Evolutionary conservation across 2,113 vertebrate species (phyloP), one percentile per base, ranked within the genome.

Genomic region (Vombatus ursinus): DNA sequence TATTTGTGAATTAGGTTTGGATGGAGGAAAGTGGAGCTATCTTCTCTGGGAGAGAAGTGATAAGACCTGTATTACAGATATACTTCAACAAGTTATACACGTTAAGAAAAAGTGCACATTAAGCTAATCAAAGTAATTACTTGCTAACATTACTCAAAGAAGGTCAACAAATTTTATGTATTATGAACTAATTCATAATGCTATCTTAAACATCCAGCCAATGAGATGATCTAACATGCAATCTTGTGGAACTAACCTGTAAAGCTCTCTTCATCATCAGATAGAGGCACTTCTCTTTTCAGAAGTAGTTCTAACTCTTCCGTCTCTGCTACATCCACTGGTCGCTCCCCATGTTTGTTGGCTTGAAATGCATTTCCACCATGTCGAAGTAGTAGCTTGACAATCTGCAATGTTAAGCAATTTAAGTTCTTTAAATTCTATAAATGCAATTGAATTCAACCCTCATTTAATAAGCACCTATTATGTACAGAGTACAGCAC

Each of bases 291-390:
- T 97, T 99, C 99, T 96, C 99, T 99, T 98, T 99, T 99, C 68
- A 99, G 95, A 0, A 99, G 98, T 98, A 99, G 98, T 97, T 99
- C 99, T 96, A 99, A 95, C 98, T 99, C 99, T 97, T 99, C 99
- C 91, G 99, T 99, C 98, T 99, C 99, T 31, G 99, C 99, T 94
- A 99, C 99, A 94, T 99, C 99, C 96, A 99, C 99, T 5, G 99
- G 99, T 31, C 99, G 99, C 98, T 99, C 99, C 0, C 99, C 99
- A 0, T 99, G 99, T 97, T 99, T 99, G 98, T 99, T 99, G 93
- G 99, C 99, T 98, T 99, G 99, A 98, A 99, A 99, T 49, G 99
- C 99, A 95, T 99, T 99, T 89, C 99, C 99, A 90, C 99, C 99
- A 49, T 99, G 99, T 93, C 99, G 99, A 94, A 99, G 99, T 26